Base-by-base conservation (phyloP, 2,888 invertebrate genomes). In the Glaucopsyche alexis region DNA sequence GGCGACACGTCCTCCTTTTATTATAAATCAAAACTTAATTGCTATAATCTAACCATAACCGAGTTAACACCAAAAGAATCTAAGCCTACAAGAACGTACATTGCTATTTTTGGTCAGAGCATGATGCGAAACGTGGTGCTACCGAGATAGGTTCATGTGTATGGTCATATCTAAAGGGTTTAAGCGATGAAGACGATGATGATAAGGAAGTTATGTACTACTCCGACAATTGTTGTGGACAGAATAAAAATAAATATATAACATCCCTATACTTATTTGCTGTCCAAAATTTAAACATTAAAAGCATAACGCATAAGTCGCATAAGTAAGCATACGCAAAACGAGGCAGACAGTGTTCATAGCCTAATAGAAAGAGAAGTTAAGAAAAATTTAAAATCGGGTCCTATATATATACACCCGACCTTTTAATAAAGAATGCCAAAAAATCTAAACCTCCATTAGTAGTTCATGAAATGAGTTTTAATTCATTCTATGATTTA, bases 261-360 rank as follows among this genome's bases (percentile, higher is more conserved):
- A 65, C 38, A 16, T 16, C 55, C 11, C 50, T 72, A 11, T 75
- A 75, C 55, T 40, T 72, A 16, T 74, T 47, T 73, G 75, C 75
- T 8, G 72, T 72, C 2, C 42, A 49, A n/a, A 71, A 40, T 8
- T 40, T 74, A 6, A 72, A 65, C n/a, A 60, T 75, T 7, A 55
- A 29, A 9, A 71, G 47, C 40, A 74, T 75, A 42, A 73, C 66
- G 8, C 75, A 75, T 65, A 74, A 75, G 42, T 73, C 64, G 19
- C 29, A 69, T 69, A 6, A 7, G 69, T 29, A 29, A 49, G 13
- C 69, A 69, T 60, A 71, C 73, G n/a, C 75, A 75, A 52, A 75
- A 75, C 38, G 73, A 75, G 19, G 75, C 66, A 1, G 81, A 81
- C 75, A 80, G 78, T 76, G 78, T 82, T 19, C 81, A 84, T 74